phyloP scores from a whole-genome alignment of 1,140 invertebrate genomes.

The Drosophila sproati region DNA sequence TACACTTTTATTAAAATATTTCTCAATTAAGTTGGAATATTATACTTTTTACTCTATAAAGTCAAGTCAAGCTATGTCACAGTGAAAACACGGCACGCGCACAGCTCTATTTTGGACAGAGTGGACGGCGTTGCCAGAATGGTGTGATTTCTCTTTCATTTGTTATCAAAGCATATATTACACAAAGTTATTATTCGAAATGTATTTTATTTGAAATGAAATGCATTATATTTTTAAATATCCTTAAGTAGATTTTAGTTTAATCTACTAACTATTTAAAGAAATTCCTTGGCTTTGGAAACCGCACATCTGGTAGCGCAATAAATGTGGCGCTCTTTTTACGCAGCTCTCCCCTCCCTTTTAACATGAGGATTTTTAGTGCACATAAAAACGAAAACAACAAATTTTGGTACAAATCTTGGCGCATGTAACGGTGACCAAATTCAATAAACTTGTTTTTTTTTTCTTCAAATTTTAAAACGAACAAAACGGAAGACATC shows the following conservation, averaged over 20 bases:
- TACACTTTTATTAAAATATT: too few relatives aligned
- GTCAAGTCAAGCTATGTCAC: not conserved
- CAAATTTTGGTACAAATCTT: not conserved
- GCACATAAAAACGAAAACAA: conserved; percentile 29
- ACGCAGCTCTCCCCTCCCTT: conserved; percentile 23
- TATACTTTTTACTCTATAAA: not conserved
- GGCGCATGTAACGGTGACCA: not conserved
- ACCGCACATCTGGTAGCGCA: conserved; percentile 31
- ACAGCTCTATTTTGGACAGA: conserved; percentile 23
- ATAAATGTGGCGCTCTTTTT: conserved; percentile 43
- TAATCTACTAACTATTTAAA: not conserved
- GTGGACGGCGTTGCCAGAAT: conserved; percentile 35
- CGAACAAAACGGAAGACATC: not conserved
- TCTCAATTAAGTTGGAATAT: too few relatives aligned
- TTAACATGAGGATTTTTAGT: conserved; percentile 30
- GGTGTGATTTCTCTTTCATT: not conserved
- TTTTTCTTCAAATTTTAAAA: not conserved
- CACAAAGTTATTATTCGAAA: conserved; percentile 9
- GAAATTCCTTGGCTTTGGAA: not conserved
- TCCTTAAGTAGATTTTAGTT: not conserved
- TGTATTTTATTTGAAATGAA: not conserved
- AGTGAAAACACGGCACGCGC: conserved; percentile 21
- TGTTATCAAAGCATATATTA: conserved; percentile 34
- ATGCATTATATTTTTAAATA: not conserved
- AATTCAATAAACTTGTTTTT: not conserved